These are phyloP conservation scores for Caenorhabditis wallacei DNA, from an alignment of 2,888 invertebrate species.

Conservation along the genomic window DNA sequence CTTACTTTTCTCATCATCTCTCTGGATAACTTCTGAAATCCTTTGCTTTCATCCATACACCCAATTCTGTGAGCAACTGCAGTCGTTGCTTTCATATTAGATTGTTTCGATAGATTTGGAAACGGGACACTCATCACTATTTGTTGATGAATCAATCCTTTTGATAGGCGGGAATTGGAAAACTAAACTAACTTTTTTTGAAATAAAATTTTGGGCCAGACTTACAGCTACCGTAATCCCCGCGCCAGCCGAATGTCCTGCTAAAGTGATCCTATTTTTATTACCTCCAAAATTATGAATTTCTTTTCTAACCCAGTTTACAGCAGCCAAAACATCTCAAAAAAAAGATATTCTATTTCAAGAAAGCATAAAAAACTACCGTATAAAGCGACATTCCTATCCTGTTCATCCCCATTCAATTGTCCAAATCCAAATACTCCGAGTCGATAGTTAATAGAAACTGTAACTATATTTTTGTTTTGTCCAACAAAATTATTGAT, in stretches of 20 bases:
- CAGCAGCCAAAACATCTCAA: slow-evolving; percentile 37
- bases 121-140: slow-evolving; percentile 51
- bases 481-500: slow-evolving; percentile 71
- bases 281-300: slow-evolving; percentile 63
- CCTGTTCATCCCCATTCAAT: slow-evolving; percentile 32
- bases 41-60: slow-evolving; percentile 15
- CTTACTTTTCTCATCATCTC: too few relatives aligned
- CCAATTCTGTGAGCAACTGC: slow-evolving; percentile 7
- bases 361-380: neutral
- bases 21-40: slow-evolving; percentile 18
- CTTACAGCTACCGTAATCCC: slow-evolving; percentile 23
- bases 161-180: slow-evolving; percentile 23
- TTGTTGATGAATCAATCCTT: slow-evolving; percentile 53
- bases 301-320: slow-evolving; percentile 58
- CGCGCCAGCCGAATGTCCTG: slow-evolving; percentile 67
- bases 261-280: slow-evolving; percentile 50
- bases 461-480: slow-evolving; percentile 62
- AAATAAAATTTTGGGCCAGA: neutral
- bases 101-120: neutral
- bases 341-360: neutral
- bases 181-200: neutral
- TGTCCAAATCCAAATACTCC: slow-evolving; percentile 65
- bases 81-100: slow-evolving; percentile 39
- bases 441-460: slow-evolving; percentile 56
- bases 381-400: slow-evolving; percentile 57